These are phyloP conservation scores for Aethina tumida DNA, from an alignment of 1,140 invertebrate genomes.

Conservation along the genomic window DNA sequence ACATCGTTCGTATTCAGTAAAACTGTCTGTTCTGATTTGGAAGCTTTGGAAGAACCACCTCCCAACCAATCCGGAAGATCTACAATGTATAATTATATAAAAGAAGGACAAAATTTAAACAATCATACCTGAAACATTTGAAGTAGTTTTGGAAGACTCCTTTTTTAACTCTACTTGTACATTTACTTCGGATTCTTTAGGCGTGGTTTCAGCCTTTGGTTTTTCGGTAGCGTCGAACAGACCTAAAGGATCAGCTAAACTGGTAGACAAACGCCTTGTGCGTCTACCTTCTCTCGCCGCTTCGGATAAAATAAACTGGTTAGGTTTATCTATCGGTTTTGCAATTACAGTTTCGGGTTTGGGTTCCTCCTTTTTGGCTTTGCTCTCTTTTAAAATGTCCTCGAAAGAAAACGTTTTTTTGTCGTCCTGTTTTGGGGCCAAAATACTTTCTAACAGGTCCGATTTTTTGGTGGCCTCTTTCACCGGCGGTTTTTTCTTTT, in stretches of 20 bases:
- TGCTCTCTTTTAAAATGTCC: conserved; percentile 29
- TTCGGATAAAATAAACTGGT: background rate
- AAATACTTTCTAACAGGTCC: conserved; percentile 27
- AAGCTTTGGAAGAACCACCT: conserved; percentile 6
- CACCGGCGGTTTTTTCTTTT: conserved; percentile 7
- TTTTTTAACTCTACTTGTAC: conserved; percentile 3
- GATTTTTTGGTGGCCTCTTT: conserved; percentile 12
- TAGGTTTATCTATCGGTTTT: conserved; percentile 2
- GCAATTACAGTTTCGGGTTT: background rate
- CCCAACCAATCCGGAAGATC: conserved; percentile 22
- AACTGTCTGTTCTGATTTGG: conserved; percentile 16
- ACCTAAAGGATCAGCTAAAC: too few species aligned
- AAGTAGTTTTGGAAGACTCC: conserved; percentile 11
- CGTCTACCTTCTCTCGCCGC: conserved; percentile 10
- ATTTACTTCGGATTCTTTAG: background rate
- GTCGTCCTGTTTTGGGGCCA: conserved; percentile 17
- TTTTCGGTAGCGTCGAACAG: conserved; percentile 10
- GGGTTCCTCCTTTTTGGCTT: conserved; percentile 6
- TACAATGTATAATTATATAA: conserved; percentile 8
- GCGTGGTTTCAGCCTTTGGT: background rate
- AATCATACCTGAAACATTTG: conserved; percentile 7
- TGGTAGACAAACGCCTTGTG: background rate
- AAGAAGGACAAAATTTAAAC: background rate
- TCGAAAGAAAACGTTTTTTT: conserved; percentile 25
- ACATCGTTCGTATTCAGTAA: background rate